Evolutionary conservation across 2,888 invertebrate genomes (phyloP).

Genomic region (Lathronympha strigana): DNA sequence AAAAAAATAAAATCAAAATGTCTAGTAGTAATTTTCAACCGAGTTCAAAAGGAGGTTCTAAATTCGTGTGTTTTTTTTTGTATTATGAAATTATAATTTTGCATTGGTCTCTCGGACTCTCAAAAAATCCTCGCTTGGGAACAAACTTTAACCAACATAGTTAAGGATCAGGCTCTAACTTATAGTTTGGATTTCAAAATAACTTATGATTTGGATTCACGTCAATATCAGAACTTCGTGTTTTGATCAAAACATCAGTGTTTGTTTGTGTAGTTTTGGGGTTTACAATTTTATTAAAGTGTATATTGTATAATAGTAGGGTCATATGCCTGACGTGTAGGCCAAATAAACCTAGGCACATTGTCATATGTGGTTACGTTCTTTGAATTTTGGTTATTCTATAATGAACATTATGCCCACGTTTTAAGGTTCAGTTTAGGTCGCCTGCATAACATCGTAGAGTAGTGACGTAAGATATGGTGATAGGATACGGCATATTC

Average conservation of each 20-base stretch:
- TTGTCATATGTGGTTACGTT: no score
- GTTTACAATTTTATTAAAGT: neutral
- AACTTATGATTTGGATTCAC: neutral
- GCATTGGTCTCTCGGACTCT: neutral
- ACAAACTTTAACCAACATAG: conserved; percentile 13
- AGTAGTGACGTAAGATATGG: no score
- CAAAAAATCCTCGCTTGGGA: neutral
- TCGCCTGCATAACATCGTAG: no score
- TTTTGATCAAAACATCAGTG: neutral
- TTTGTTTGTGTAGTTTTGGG: neutral
- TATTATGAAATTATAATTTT: neutral
- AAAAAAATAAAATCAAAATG: neutral
- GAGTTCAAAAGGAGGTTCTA: neutral
- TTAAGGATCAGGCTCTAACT: conserved; percentile 4
- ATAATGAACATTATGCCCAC: no score
- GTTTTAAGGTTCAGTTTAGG: no score
- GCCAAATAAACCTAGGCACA: no score
- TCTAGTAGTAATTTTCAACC: no score
- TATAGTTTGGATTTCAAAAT: conserved; percentile 12
- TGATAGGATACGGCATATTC: no score
- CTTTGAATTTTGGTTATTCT: no score
- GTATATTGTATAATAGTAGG: no score
- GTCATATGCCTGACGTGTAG: no score
- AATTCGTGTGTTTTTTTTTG: neutral
- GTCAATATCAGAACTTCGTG: neutral